phyloP scores from a whole-genome alignment of 2,888 invertebrate species.

The Piscicola geometra region DNA sequence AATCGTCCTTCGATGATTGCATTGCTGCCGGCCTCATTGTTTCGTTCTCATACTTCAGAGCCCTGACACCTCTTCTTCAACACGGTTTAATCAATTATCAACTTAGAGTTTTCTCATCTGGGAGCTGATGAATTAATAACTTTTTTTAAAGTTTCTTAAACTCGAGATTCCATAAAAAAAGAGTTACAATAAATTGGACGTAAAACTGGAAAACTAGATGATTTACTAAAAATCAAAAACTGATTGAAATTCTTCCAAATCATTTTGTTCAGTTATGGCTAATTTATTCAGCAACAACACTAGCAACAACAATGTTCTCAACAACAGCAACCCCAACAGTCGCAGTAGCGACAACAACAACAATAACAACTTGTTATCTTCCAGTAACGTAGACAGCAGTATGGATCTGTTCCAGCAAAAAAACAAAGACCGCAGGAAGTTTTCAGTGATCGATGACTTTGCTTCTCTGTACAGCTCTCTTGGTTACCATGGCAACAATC shows the following conservation, averaged over 20 bases:
- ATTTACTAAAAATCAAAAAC: background rate
- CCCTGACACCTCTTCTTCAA: too few relatives aligned
- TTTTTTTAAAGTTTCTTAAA: background rate
- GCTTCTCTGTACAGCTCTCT: conserved; percentile 36
- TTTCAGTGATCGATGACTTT: conserved; percentile 36
- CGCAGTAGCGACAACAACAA: background rate
- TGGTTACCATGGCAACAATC: conserved; percentile 26
- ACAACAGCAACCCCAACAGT: background rate
- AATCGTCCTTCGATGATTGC: background rate
- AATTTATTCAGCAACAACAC: conserved; percentile 7
- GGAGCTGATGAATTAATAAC: background rate
- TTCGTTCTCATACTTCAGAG: too few relatives aligned
- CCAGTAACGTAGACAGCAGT: conserved; percentile 1
- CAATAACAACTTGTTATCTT: conserved; percentile 8
- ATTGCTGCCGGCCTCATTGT: background rate
- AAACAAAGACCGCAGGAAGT: conserved; percentile 33
- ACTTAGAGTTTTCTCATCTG: too few relatives aligned
- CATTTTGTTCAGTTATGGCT: background rate
- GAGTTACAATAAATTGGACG: background rate
- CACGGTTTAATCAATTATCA: too few relatives aligned
- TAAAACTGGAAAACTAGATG: background rate
- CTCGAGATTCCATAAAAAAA: background rate
- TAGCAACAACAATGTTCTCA: conserved; percentile 15
- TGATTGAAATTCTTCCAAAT: background rate
- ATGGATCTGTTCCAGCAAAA: conserved; percentile 18